Conservation (phyloP, 2,888 invertebrate species). For the Osedax frankpressi region DNA sequence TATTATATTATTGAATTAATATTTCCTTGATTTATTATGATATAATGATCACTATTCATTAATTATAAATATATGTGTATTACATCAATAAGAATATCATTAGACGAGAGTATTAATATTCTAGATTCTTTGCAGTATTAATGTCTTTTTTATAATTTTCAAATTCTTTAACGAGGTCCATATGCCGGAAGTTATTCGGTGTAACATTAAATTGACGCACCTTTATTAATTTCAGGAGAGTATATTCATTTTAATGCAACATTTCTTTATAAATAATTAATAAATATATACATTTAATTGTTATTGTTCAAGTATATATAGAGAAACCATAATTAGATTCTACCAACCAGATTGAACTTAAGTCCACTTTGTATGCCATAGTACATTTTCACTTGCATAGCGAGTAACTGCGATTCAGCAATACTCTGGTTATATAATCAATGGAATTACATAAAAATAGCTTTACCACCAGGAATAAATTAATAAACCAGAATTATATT, state of each 20-base stretch:
- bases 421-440: conserved; percentile 28
- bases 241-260: no score
- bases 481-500: no score
- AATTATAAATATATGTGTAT: background rate
- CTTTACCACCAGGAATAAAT: no score
- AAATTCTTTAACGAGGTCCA: conserved; percentile 28
- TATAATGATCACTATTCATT: background rate
- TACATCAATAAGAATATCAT: background rate
- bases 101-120: background rate
- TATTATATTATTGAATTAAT: no score
- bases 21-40: background rate
- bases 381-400: conserved; percentile 29
- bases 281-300: background rate
- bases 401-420: conserved; percentile 28
- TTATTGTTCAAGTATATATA: background rate
- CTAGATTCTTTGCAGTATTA: background rate
- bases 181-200: conserved; percentile 26
- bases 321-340: background rate
- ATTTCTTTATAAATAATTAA: background rate
- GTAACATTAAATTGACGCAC: conserved; percentile 27
- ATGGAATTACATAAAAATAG: no score
- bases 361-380: conserved; percentile 28
- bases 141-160: conserved; percentile 28
- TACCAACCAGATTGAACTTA: conserved; percentile 27
- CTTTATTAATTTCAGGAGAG: background rate